phyloP scores from a whole-genome alignment of 2,797 vertebrate species.

The Microchirus variegatus region DNA sequence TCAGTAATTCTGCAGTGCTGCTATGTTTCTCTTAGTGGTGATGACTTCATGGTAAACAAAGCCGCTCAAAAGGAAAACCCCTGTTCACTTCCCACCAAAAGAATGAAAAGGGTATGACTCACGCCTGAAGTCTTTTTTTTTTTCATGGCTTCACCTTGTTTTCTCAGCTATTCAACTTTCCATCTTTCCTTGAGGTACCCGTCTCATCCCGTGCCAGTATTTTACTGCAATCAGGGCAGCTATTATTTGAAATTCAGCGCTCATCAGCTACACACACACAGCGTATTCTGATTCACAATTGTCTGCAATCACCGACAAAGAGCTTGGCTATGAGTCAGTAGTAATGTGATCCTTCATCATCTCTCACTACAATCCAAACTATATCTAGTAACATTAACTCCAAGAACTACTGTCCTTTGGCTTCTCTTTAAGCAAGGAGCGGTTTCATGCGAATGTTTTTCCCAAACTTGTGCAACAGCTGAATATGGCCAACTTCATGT shows the following conservation, averaged over 20 bases:
- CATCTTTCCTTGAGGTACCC: conserved; percentile 47
- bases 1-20: conserved; percentile 79
- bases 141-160: conserved; percentile 56
- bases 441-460: too few species aligned
- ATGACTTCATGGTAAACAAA: conserved; percentile 75
- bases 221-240: conserved; percentile 54
- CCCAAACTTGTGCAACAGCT: too few species aligned
- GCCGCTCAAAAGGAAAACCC: conserved; percentile 58
- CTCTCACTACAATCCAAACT: conserved; percentile 20
- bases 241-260: conserved; percentile 47
- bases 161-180: conserved; percentile 58
- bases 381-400: conserved; percentile 37
- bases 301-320: conserved; percentile 42
- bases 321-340: conserved; percentile 42
- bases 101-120: conserved; percentile 51
- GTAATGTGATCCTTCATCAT: conserved; percentile 53
- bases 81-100: conserved; percentile 47
- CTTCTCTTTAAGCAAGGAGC: too few species aligned
- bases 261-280: conserved; percentile 37
- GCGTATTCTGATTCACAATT: conserved; percentile 51
- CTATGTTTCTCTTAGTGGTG: conserved; percentile 59
- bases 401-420: conserved; percentile 22
- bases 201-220: conserved; percentile 62
- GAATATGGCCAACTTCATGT: background rate
- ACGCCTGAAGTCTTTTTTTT: conserved; percentile 23